Evolutionary conservation across 2,888 invertebrate genomes (phyloP), one percentile per base, ranked within the genome.

Genomic region (Polydrusus tereticollis): DNA sequence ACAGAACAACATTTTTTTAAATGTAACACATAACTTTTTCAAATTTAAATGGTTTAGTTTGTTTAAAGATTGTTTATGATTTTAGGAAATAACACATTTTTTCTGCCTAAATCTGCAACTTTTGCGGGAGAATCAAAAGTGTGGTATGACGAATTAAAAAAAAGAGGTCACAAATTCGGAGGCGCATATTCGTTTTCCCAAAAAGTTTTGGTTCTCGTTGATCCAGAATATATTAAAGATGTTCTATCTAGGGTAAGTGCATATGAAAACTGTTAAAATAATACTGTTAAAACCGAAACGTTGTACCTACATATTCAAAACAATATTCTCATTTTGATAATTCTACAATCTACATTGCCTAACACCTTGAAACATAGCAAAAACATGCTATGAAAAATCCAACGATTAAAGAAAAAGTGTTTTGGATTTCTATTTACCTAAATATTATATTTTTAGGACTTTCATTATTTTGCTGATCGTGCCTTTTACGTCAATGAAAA

Each of bases 401-500:
- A n/a, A n/a, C n/a, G n/a, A n/a, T n/a, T n/a, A n/a, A n/a, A n/a
- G n/a, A n/a, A n/a, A n/a, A n/a, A n/a, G n/a, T n/a, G n/a, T n/a
- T n/a, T n/a, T n/a, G n/a, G n/a, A n/a, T n/a, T n/a, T n/a, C n/a
- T n/a, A n/a, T n/a, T n/a, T n/a, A n/a, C n/a, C n/a, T n/a, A n/a
- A n/a, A n/a, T 26, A 26, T 26, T 5, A 41, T 57, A 7, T 38
- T 71, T 65, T 33, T 33, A 78, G 78, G 77, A 78, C 38, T 78
- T 78, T 14, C 57, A 74, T 2, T 45, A 77, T 20, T 78, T 78
- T 45, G 38, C 70, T 21, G 79, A 84, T 68, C 79, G 83, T 23
- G 83, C 82, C 12, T 74, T 81, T 26, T 80, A 80, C 36, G 70
- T 76, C 16, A 80, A 83, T 65, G 81, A 82, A 72, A 78, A 81